phyloP scores from a whole-genome alignment of 2,888 invertebrate species.

The Byasa hedistus region DNA sequence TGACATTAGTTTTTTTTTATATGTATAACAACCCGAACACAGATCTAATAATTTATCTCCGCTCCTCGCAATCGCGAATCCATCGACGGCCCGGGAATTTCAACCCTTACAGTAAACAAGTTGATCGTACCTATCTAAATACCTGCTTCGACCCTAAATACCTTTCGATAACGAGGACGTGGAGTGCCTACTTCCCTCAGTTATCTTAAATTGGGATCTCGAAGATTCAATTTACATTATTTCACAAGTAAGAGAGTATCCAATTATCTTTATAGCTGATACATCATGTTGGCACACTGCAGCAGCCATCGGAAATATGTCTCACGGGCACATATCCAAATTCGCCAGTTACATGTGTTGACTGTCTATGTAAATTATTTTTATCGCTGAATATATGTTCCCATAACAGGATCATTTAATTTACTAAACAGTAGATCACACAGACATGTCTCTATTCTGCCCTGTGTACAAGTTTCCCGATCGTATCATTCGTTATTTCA shows the following conservation, averaged over 20 bases:
- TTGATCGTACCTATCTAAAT: constrained; percentile 2
- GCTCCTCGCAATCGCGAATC: no score
- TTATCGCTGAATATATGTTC: neutral
- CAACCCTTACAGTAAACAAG: no score
- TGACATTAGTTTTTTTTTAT: no score
- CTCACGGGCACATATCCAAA: constrained; percentile 36
- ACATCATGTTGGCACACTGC: constrained; percentile 40
- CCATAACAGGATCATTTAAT: no score
- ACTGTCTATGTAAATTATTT: constrained; percentile 16
- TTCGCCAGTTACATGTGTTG: constrained; percentile 26
- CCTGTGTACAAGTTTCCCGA: no score
- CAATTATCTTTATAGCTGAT: constrained; percentile 40
- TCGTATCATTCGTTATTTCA: no score
- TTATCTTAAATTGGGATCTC: constrained; percentile 7
- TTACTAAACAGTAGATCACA: no score
- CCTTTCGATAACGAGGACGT: constrained; percentile 11
- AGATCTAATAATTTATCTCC: no score
- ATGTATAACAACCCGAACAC: no score
- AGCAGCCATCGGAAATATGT: constrained; percentile 41
- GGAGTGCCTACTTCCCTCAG: neutral
- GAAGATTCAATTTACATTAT: constrained; percentile 16
- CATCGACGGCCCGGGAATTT: no score
- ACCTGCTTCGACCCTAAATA: constrained; percentile 15
- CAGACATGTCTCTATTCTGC: no score
- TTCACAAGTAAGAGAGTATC: neutral